Conservation (phyloP, 2,113 vertebrate species). For the Chitala chitala region DNA sequence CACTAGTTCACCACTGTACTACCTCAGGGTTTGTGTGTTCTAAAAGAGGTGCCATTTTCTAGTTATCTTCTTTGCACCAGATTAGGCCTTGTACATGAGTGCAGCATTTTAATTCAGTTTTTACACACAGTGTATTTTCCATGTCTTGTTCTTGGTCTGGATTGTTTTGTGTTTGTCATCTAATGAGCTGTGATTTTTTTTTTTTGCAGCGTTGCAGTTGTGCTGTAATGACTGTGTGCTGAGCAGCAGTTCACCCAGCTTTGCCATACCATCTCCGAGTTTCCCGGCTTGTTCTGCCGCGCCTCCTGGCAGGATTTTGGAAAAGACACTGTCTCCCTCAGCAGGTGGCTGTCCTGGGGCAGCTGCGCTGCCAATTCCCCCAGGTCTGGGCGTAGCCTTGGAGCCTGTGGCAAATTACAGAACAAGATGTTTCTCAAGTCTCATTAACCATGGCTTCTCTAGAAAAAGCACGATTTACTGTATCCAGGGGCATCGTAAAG, state of each 20-base stretch:
- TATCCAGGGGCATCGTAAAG: no score
- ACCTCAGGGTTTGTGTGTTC: no score
- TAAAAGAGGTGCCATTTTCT: no score
- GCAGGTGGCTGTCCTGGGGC: constrained; percentile 68
- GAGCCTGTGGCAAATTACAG: constrained; percentile 56
- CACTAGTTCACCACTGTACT: no score
- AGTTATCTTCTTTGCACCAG: no score
- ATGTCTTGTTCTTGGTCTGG: no score
- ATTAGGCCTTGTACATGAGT: no score
- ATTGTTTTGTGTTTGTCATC: no score
- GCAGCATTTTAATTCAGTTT: no score
- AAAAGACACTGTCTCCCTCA: constrained; percentile 83
- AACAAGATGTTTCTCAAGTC: not conserved
- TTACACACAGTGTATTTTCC: no score
- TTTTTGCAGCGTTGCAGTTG: not conserved
- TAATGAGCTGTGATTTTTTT: not conserved
- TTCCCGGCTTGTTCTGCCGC: constrained; percentile 96
- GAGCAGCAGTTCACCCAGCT: not conserved
- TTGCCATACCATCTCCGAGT: constrained; percentile 82
- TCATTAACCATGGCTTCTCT: not conserved
- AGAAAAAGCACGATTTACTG: not conserved
- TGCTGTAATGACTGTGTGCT: not conserved
- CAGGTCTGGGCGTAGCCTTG: constrained; percentile 66
- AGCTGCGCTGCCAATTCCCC: constrained; percentile 63
- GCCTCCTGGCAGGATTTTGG: constrained; percentile 89